phyloP scores from a whole-genome alignment of 2,797 vertebrate genomes.

The Menidia menidia region DNA sequence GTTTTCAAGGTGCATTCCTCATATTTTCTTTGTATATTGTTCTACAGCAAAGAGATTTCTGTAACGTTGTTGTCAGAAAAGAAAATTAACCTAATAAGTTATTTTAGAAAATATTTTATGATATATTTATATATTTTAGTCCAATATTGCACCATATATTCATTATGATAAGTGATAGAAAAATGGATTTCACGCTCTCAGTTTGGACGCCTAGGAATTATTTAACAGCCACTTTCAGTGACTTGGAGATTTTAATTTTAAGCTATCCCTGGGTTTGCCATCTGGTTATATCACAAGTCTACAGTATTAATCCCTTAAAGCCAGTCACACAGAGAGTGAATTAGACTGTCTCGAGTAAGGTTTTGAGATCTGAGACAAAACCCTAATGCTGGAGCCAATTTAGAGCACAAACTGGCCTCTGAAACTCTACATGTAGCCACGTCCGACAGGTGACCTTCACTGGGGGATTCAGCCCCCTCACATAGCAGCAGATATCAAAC shows the following conservation, averaged over 20 bases:
- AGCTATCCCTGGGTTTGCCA: constrained; percentile 29
- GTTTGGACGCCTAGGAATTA: not conserved
- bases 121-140: no score
- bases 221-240: constrained; percentile 32
- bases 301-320: constrained; percentile 44
- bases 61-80: constrained; percentile 5
- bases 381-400: constrained; percentile 26
- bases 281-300: constrained; percentile 34
- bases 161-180: constrained; percentile 20
- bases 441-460: constrained; percentile 14
- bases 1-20: not conserved
- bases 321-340: constrained; percentile 28
- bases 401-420: constrained; percentile 17
- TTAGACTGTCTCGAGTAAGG: constrained; percentile 40
- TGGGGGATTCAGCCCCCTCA: constrained; percentile 8
- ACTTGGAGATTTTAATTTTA: constrained; percentile 36
- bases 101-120: not conserved
- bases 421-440: constrained; percentile 29
- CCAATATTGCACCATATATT: no score
- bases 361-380: constrained; percentile 48
- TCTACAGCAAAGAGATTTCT: constrained; percentile 3
- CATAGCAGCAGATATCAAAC: constrained; percentile 23
- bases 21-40: not conserved
- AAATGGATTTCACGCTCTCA: constrained; percentile 2
- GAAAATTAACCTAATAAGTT: constrained; percentile 26